Evolutionary conservation across 2,797 vertebrate genomes (phyloP), one percentile per base, ranked within the genome.

Genomic region (Dendrocincla tyrannina): DNA sequence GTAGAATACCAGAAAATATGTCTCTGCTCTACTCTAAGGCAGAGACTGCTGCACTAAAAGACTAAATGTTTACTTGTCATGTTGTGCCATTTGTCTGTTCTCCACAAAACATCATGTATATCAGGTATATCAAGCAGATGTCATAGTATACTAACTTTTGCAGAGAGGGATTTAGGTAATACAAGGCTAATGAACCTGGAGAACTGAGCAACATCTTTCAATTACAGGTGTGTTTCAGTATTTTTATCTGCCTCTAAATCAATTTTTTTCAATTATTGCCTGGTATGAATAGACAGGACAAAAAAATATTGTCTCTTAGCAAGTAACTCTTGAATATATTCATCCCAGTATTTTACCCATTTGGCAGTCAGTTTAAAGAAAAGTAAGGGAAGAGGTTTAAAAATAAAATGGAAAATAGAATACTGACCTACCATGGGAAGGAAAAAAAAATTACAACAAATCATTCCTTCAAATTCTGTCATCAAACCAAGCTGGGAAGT

Each of bases 381-480:
- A 33, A 70, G 13, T 42, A 63, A 17, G 13, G 6, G 10, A 75
- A 39, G 7, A 49, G 3, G 1, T 63, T 90, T 76, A 46, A 85
- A 87, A 87, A 80, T 47, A 41, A 70, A 49, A 17, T 55, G 17
- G 23, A 86, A 90, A 93, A 78, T 17, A 78, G 58, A 90, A 72
- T 75, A 93, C 50, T 78, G 46, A 85, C 66, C 30, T 89, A 44
- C 6, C 14, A 5, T 8, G 6, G 10, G 8, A 81, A 55, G 3
- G 7, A 15, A 7, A 27, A 35, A 25, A 59, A 44, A n/a, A 20
- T 19, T 32, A 19, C 2, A 32, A 50, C 24, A 24, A 49, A 32
- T 27, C 23, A 58, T 16, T 69, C n/a, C 23, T 95, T 86, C 22
- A 47, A 89, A 79, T 85, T 89, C 47, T 68, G 30, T 44, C 52